Base-by-base conservation (phyloP, 2,888 invertebrate species). In the Rhodophaea formosa region DNA sequence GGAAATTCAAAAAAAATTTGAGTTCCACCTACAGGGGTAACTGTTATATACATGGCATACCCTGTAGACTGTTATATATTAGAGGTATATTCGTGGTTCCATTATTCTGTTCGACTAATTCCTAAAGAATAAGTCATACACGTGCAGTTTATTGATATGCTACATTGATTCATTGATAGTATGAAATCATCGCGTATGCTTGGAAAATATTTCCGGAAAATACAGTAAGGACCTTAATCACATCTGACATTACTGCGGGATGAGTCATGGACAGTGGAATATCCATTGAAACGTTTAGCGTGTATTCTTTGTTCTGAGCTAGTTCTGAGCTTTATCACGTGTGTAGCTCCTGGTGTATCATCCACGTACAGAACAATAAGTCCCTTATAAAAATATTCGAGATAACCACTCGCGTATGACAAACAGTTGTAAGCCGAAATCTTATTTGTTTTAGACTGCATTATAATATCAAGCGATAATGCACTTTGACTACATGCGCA, bases 121-220 rank as follows among this genome's bases (percentile, higher is more conserved):
- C 23, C 23, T 23, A 23, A 6, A 39, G 12, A 10, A 39, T 39
- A 12, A 10, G 39, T 39, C 39, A 39, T 39, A n/a, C n/a, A 39
- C 39, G 39, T 12, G 39, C 17, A 53, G 12, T 60, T 62, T 63
- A 72, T 70, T 72, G 67, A 69, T 72, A 72, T 69, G 61, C 68
- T 65, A 64, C 67, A 76, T 80, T 81, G 82, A 81, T 77, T 85
- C 80, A 83, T 76, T 72, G 68, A 70, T 74, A 54, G 75, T 68
- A 72, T 77, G 73, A 77, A 79, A 76, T 78, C 71, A 79, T 85
- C 84, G 81, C 80, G 79, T 79, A 85, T 76, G 62, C 70, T 79
- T 77, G 73, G 70, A 75, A 74, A 80, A 75, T 62, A 76, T 79
- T 83, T 86, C 84, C 83, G 80, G 71, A 75, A 75, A 74, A 75